Base-by-base conservation (phyloP, 2,797 vertebrate species). In the Micromesistius poutassou region DNA sequence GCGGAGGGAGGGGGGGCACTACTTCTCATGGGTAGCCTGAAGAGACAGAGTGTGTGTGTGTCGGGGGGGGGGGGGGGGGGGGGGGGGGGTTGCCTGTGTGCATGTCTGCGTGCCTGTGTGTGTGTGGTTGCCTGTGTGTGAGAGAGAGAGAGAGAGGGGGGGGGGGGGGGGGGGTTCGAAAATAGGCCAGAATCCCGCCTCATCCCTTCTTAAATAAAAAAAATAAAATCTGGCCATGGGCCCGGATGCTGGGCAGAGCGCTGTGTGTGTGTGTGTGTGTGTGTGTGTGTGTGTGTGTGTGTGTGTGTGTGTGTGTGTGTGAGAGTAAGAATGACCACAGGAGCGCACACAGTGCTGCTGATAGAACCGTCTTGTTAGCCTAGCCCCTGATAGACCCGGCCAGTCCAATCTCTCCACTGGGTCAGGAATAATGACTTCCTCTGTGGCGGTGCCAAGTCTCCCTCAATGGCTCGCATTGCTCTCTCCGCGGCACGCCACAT, bases 281-380 rank as follows among this genome's bases (percentile, higher is more conserved):
- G 55, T 66, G 55, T 55, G 55, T 66, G 55, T 66, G 55, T 66
- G 55, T 66, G n/a, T 28, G 25, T 28, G 62, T 66, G n/a, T 66
- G 55, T 66, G 55, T 66, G 55, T 66, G n/a, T 28, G 25, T 28
- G 62, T 66, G 62, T 10, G 62, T 28, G 62, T 66, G 62, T 12
- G 62, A 28, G 62, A 28, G 62, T 68, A 25, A 68, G 62, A 68
- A 68, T 68, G 62, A 68, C 62, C 62, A 68, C 62, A 68, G 62
- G 62, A 68, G 62, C 62, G 7, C 62, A 68, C 62, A 68, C 62
- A 68, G 9, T 25, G 55, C 55, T 9, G n/a, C 55, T 62, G 55
- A 68, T 28, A 68, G n/a, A 68, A 28, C 25, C n/a, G 62, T 68
- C 62, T 68, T 28, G n/a, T 68, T 28, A 68, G 62, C 62, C 62